Evolutionary conservation across 2,888 invertebrate genomes (phyloP).

Genomic region (Drosophila anceps): DNA sequence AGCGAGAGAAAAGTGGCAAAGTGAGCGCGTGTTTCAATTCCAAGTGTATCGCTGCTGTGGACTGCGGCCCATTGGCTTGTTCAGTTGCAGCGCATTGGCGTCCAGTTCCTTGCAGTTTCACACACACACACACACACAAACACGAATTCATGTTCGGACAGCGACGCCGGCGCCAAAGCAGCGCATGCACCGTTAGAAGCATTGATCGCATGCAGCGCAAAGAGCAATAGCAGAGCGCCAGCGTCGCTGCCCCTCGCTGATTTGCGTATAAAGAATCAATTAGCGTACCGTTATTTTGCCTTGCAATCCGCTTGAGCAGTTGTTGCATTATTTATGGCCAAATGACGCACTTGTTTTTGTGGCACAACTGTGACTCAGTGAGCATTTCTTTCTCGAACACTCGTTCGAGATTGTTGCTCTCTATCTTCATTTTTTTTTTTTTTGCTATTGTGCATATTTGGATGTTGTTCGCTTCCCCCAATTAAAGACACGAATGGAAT

Average conservation of each 20-base stretch:
- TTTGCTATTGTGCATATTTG: slow-evolving; percentile 16
- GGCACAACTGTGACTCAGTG: slow-evolving; percentile 39
- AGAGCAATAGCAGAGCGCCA: background rate
- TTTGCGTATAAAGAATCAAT: slow-evolving; percentile 29
- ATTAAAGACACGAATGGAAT: slow-evolving; percentile 60
- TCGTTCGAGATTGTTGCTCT: slow-evolving; percentile 25
- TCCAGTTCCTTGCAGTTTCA: slow-evolving; percentile 24
- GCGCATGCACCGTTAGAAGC: slow-evolving; percentile 37
- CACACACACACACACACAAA: background rate
- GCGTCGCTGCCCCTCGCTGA: slow-evolving; percentile 1
- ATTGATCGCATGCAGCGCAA: slow-evolving; percentile 16
- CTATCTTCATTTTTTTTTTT: slow-evolving; percentile 4
- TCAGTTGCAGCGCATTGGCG: slow-evolving; percentile 27
- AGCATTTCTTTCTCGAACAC: slow-evolving; percentile 27
- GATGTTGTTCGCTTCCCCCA: slow-evolving; percentile 40
- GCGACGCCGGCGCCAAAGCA: slow-evolving; percentile 39
- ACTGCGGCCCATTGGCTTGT: slow-evolving; percentile 39
- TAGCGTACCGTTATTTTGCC: slow-evolving; percentile 30
- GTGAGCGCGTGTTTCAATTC: slow-evolving; percentile 42
- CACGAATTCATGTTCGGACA: slow-evolving; percentile 9
- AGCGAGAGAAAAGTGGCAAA: background rate
- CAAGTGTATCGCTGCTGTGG: slow-evolving; percentile 27
- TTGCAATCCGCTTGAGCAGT: slow-evolving; percentile 17
- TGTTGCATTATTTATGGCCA: slow-evolving; percentile 43
- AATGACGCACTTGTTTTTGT: slow-evolving; percentile 54